Evolutionary conservation across 2,113 vertebrate species (phyloP).

Genomic region (Puntigrus tetrazona): DNA sequence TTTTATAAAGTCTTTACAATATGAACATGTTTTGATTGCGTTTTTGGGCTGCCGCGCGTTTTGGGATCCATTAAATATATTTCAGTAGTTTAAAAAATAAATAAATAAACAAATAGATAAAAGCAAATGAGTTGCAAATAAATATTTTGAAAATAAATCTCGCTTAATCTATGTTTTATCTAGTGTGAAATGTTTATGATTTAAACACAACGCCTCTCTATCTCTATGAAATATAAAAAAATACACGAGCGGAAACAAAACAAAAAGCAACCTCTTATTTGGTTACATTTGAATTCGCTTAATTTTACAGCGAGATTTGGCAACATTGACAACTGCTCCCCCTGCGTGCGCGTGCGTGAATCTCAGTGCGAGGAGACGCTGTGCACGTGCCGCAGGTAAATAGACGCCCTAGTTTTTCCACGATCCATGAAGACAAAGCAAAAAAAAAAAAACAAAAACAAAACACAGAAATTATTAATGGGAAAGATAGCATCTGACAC

Average conservation of each 20-base stretch:
- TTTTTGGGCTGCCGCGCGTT: background rate
- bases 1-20: background rate
- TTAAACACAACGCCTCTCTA: background rate
- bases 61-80: background rate
- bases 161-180: background rate
- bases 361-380: conserved; percentile 62
- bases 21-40: background rate
- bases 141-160: background rate
- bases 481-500: conserved; percentile 7
- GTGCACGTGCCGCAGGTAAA: conserved; percentile 81
- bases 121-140: no score
- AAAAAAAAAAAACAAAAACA: background rate
- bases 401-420: conserved; percentile 69
- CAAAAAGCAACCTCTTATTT: background rate
- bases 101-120: no score
- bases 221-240: background rate
- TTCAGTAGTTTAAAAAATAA: background rate
- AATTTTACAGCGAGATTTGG: background rate
- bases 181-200: background rate
- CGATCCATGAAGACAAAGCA: background rate
- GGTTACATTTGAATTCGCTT: background rate
- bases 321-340: conserved; percentile 40
- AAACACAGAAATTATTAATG: background rate
- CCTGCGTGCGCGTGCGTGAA: conserved; percentile 4
- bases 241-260: background rate